Evolutionary conservation across 2,888 invertebrate genomes (phyloP).

Genomic region (Xestia xanthographa): DNA sequence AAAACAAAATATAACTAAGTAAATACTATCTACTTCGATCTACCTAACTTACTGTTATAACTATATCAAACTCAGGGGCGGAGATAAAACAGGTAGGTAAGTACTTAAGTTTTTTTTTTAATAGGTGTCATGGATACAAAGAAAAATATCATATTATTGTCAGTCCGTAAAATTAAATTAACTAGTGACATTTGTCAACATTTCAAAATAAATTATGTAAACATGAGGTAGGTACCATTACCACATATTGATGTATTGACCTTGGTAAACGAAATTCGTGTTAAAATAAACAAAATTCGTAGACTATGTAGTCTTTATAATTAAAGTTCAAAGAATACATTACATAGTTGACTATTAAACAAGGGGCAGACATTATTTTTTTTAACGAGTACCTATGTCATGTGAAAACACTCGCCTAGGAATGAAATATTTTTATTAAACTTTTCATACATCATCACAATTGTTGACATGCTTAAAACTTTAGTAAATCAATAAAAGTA

Average conservation of each 20-base stretch:
- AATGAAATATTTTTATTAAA: background rate
- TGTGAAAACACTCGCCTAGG: background rate
- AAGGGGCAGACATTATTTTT: background rate
- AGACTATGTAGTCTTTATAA: slow-evolving; percentile 35
- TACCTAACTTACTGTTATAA: slow-evolving; percentile 14
- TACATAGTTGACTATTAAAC: slow-evolving; percentile 35
- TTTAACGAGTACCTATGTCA: background rate
- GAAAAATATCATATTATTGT: slow-evolving; percentile 8
- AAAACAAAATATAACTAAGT: background rate
- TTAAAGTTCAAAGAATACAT: slow-evolving; percentile 48
- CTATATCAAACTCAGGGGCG: background rate
- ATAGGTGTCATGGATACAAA: background rate
- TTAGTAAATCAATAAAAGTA: background rate
- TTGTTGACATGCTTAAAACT: background rate
- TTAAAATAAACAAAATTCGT: slow-evolving; percentile 46
- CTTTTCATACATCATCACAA: background rate
- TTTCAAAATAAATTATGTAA: slow-evolving; percentile 34
- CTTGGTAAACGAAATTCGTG: slow-evolving; percentile 45
- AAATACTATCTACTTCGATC: background rate
- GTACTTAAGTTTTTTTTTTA: too few relatives aligned
- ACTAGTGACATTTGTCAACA: slow-evolving; percentile 15
- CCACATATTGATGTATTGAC: slow-evolving; percentile 28
- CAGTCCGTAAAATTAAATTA: background rate
- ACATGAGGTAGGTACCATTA: slow-evolving; percentile 41
- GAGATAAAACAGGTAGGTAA: background rate